These are phyloP conservation scores for Fissipunctia ypsillon DNA, from an alignment of 2,888 invertebrate species.

Conservation along the genomic window DNA sequence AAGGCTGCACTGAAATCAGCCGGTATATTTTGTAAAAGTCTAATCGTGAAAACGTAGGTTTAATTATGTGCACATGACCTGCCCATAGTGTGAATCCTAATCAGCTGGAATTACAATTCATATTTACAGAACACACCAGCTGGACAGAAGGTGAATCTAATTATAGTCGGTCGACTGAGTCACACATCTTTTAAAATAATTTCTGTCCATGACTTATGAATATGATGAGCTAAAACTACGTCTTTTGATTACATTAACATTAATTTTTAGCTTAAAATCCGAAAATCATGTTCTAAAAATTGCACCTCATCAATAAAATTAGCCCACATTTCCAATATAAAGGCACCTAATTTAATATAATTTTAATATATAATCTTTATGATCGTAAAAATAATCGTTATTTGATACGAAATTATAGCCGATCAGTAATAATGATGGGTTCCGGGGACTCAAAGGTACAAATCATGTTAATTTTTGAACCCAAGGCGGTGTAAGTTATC, in stretches of 20 bases:
- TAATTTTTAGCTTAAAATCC: slow-evolving; percentile 2
- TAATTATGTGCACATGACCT: no score
- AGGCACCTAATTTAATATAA: slow-evolving; percentile 36
- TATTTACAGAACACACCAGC: no score
- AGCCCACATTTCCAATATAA: slow-evolving; percentile 10
- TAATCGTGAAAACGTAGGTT: no score
- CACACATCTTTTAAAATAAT: not conserved
- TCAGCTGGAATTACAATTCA: no score
- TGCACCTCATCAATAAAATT: slow-evolving; percentile 39
- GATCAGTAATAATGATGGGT: slow-evolving; percentile 53
- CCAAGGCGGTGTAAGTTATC: slow-evolving; percentile 26
- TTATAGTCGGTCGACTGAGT: not conserved
- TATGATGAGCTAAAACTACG: slow-evolving; percentile 4
- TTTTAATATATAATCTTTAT: slow-evolving; percentile 43
- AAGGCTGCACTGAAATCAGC: not conserved
- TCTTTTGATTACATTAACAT: not conserved
- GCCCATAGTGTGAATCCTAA: no score
- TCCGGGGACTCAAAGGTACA: slow-evolving; percentile 24
- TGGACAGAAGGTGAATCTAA: not conserved
- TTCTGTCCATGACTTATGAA: not conserved
- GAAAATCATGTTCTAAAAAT: slow-evolving; percentile 41
- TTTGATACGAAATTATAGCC: slow-evolving; percentile 53
- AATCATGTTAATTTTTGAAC: slow-evolving; percentile 58
- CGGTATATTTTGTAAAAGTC: no score
- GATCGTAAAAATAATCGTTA: slow-evolving; percentile 54